Evolutionary conservation across 2,113 vertebrate genomes (phyloP), one percentile per base, ranked within the genome.

Genomic region (Spea multiplicata): DNA sequence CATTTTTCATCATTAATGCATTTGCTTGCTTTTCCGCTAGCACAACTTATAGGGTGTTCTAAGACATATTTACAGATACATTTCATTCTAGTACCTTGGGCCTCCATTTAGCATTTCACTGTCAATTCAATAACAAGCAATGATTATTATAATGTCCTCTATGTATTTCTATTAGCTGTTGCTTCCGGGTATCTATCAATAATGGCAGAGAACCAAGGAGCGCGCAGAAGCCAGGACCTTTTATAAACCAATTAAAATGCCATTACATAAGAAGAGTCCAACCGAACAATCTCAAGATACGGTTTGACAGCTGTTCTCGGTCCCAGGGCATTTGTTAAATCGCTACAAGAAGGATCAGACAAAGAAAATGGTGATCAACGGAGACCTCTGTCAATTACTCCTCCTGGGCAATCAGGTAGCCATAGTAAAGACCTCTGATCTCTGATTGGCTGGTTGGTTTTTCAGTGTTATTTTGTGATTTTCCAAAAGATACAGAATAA

Each of bases 241-340:
- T 9, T 53, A 55, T 4, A 49, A 71, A 66, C 8, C 76, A 66
- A 66, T 78, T 78, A 66, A 71, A 71, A 14, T 65, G 46, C 65
- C 66, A 78, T 72, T 65, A 78, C 50, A 66, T 50, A 66, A 78
- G 8, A 8, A 16, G 4, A 30, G 57, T 62, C 55, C 47, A 62
- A 55, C 71, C 67, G 76, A 65, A 64, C 46, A 53, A 62, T 62
- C 30, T 65, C 30, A 59, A 72, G 48, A 10, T 44, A 30, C 13
- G 69, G 61, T 10, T 8, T 53, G 61, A 66, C 30, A 78, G 16
- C 47, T 78, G 76, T 68, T 49, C 30, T 9, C 7, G 12, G 16
- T 45, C 76, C 67, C 14, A 46, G 44, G 59, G 30, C 49, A 46
- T 67, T 16, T 70, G 14, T 44, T 46, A 53, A 16, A 53, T 65